Conservation (phyloP, 2,113 vertebrate genomes). For the Ifrita kowaldi region DNA sequence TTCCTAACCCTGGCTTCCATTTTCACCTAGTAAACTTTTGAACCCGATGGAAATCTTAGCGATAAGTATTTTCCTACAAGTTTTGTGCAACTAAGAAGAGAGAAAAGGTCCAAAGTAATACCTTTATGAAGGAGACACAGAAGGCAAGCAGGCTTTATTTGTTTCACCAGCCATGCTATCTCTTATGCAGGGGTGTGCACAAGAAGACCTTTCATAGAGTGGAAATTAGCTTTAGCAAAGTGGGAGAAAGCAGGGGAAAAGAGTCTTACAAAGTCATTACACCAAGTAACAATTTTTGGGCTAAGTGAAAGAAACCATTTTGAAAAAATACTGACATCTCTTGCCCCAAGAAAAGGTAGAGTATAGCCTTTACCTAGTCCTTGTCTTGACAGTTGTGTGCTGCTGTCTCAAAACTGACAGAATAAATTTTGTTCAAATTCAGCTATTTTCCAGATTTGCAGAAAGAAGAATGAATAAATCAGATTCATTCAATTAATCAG, state of each 20-base stretch:
- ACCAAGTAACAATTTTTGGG: not conserved
- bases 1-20: not conserved
- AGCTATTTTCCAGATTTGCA: not conserved
- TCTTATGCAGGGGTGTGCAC: not conserved
- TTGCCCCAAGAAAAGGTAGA: not conserved
- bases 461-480: not conserved
- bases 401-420: not conserved
- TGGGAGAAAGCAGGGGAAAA: not conserved
- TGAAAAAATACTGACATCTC: not conserved
- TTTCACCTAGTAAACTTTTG: not conserved
- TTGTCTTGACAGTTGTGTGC: not conserved
- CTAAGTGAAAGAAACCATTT: not conserved
- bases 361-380: not conserved
- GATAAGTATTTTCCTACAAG: not conserved
- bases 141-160: not conserved
- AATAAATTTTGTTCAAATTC: not conserved
- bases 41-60: not conserved
- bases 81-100: not conserved
- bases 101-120: not conserved
- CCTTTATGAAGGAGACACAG: not conserved
- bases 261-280: not conserved
- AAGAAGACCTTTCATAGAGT: not conserved
- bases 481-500: not conserved
- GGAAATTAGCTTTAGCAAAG: not conserved
- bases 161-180: not conserved